phyloP scores from a whole-genome alignment of 2,797 vertebrate species.

The Spheniscus humboldti region DNA sequence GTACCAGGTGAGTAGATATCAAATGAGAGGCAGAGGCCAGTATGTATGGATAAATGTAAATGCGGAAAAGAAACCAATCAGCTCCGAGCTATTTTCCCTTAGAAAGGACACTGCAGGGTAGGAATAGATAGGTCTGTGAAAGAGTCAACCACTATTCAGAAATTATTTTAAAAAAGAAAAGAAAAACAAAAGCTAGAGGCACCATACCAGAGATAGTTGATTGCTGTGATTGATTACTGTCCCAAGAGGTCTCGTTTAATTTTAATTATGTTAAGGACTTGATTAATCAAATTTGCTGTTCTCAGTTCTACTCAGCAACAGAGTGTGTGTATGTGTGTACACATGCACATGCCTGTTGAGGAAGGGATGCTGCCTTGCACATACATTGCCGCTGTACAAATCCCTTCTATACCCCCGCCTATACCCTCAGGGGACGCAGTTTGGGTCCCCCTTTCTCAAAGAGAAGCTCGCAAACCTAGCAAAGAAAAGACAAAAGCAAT shows the following conservation, averaged over 20 bases:
- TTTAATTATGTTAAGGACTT: background rate
- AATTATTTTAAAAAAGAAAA: background rate
- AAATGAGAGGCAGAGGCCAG: background rate
- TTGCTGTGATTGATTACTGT: background rate
- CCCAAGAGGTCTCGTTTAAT: background rate
- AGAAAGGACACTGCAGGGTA: background rate
- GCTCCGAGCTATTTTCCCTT: background rate
- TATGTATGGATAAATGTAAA: background rate
- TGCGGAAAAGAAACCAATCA: background rate
- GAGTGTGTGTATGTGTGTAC: too few relatives aligned
- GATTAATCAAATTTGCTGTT: background rate
- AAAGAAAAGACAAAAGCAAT: background rate
- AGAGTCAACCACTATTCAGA: background rate
- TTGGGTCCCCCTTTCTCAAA: background rate
- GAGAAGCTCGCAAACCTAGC: background rate
- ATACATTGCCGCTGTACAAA: background rate
- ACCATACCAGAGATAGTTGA: accelerated
- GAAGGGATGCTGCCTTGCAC: background rate
- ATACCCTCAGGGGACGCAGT: background rate
- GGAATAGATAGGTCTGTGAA: background rate
- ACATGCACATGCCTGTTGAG: accelerated
- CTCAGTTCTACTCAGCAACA: background rate
- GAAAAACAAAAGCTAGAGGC: background rate
- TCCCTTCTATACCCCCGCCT: background rate
- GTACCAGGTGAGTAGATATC: background rate